phyloP scores from a whole-genome alignment of 2,888 invertebrate species.

The Ramazzottius varieornatus region DNA sequence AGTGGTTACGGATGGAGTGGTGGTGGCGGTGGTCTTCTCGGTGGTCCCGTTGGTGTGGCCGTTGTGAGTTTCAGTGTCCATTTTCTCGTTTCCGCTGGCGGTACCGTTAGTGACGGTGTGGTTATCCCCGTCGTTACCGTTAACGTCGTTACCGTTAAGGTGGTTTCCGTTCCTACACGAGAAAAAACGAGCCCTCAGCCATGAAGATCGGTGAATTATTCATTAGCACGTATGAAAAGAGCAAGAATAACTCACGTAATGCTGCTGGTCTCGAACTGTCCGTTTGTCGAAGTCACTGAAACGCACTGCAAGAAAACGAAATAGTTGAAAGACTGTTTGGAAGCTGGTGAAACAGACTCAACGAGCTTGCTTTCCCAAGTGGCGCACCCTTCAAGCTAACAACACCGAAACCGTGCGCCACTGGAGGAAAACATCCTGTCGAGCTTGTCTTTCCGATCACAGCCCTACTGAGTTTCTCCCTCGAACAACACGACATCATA shows the following conservation, averaged over 20 bases:
- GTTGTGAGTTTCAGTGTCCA: not conserved
- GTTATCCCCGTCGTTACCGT: not conserved
- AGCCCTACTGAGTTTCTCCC: too few species aligned
- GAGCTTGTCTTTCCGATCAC: too few species aligned
- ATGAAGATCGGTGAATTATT: not conserved
- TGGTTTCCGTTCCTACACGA: not conserved
- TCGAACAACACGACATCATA: too few species aligned
- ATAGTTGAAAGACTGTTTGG: not conserved
- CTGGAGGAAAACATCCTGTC: too few species aligned
- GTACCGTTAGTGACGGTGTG: not conserved
- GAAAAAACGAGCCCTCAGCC: not conserved
- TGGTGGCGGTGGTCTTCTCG: not conserved
- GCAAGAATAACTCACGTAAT: not conserved
- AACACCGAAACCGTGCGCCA: too few species aligned
- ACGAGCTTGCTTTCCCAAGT: too few species aligned
- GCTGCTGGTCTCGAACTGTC: not conserved
- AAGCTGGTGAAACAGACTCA: not conserved
- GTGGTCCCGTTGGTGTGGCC: not conserved
- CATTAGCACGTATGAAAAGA: not conserved
- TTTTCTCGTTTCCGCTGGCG: not conserved
- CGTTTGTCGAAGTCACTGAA: not conserved
- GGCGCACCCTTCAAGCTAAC: too few species aligned
- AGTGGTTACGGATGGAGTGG: too few species aligned
- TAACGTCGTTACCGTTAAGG: not conserved
- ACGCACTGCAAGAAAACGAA: not conserved